These are phyloP conservation scores for Emydocephalus ijimae DNA, from an alignment of 2,113 vertebrate species.

Conservation along the genomic window DNA sequence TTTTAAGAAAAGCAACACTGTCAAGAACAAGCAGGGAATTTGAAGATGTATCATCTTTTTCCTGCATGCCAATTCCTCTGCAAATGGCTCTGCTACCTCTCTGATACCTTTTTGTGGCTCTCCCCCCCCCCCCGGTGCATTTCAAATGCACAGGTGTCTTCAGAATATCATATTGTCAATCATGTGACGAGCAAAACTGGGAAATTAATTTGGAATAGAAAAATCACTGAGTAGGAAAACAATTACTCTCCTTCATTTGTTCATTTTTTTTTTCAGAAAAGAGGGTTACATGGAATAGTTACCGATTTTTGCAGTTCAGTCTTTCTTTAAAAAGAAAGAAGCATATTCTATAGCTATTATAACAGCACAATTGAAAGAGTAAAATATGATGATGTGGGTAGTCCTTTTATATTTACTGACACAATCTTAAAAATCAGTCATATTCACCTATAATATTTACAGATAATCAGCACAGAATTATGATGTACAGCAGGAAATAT, in stretches of 20 bases:
- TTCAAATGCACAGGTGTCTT: background rate
- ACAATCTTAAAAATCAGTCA: slow-evolving; percentile 21
- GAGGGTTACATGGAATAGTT: background rate
- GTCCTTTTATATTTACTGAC: background rate
- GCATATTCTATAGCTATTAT: background rate
- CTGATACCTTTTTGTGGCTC: background rate
- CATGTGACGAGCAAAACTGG: background rate
- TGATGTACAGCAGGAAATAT: background rate
- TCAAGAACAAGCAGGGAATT: background rate
- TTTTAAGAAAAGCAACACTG: background rate
- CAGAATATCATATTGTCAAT: background rate
- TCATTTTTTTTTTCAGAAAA: background rate
- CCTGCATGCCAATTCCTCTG: background rate
- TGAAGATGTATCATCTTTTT: background rate
- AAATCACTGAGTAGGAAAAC: background rate
- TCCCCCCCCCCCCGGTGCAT: background rate
- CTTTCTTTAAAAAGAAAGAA: background rate
- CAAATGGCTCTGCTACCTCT: background rate
- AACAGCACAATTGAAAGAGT: background rate
- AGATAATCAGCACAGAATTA: background rate
- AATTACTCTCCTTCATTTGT: background rate
- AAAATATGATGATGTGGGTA: background rate
- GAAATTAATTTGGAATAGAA: background rate
- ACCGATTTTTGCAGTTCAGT: background rate
- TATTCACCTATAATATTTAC: slow-evolving; percentile 15